Evolutionary conservation across 2,888 invertebrate species (phyloP), one percentile per base, ranked within the genome.

Genomic region (Sinodicranocentrus sp.): DNA sequence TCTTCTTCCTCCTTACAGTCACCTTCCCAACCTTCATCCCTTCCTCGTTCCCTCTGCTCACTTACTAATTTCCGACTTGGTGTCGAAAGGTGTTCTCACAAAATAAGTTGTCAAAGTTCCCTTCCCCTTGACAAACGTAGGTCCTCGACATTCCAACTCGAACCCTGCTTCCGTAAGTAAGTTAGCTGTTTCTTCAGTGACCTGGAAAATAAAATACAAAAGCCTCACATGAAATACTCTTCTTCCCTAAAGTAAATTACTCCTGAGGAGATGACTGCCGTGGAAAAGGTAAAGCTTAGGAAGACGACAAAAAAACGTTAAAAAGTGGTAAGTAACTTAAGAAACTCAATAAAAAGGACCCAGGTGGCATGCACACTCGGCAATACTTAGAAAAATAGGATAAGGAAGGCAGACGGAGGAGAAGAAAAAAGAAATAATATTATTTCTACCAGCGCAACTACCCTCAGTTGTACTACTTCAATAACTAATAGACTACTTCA

Each of bases 71-170:
- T 88, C 87, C 26, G 85, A 84, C 78, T 87, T 89, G 19, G 88
- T 84, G 90, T 94, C 94, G 90, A 94, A 95, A 71, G 94, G 94
- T 70, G 96, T 96, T 91, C 95, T 95, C n/a, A 97, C 95, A 90
- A 97, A 96, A 91, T 96, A 98, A 0, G 98, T 98, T 54, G 94
- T 94, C 77, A 98, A 92, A 3, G 95, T 95, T 23, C 97, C 97
- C 91, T 98, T 98, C 54, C 99, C 99, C 91, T 99, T 99, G 10
- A 99, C 97, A 89, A 93, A 96, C 2, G 96, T 98, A 0, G 96
- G 95, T 0, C 99, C 98, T 23, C 98, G 93, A 90, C 96, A 97
- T 89, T 96, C 96, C 89, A 97, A 95, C 19, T 94, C 93, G 91
- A 97, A 98, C 2, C 97, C 97, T 1, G 95, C 95, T 78, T 93